These are phyloP conservation scores for Smithornis capensis DNA, from an alignment of 2,113 vertebrate species.

Conservation along the genomic window DNA sequence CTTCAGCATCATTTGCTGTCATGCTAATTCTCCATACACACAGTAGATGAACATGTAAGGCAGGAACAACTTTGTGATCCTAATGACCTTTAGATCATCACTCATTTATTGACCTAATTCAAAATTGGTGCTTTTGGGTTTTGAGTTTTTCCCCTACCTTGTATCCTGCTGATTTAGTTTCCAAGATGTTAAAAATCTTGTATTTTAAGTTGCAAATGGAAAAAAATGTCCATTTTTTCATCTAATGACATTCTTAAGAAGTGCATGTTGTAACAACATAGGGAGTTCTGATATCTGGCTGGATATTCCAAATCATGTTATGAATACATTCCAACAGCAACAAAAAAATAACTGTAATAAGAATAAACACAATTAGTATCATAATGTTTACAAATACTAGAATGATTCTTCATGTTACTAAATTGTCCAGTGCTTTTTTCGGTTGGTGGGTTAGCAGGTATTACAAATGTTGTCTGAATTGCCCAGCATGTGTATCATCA, in stretches of 20 bases:
- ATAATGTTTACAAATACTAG: background rate
- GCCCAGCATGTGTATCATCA: no score
- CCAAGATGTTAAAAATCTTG: background rate
- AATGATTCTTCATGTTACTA: background rate
- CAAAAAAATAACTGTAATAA: background rate
- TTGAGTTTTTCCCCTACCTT: fast-evolving
- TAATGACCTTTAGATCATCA: background rate
- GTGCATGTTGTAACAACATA: background rate
- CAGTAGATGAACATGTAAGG: background rate
- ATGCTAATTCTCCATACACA: background rate
- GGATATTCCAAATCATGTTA: background rate
- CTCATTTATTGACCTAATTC: background rate
- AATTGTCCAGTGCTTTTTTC: background rate
- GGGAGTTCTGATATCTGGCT: background rate
- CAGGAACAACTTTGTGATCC: background rate
- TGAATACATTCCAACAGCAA: background rate
- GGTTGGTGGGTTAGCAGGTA: background rate
- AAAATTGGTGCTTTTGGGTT: background rate
- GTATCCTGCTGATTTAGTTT: background rate
- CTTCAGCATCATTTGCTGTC: background rate
- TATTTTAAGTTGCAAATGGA: background rate
- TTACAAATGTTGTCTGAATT: background rate
- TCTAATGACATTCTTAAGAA: background rate
- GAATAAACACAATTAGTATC: background rate
- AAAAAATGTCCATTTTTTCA: background rate